Evolutionary conservation across 1,140 invertebrate genomes (phyloP), one percentile per base, ranked within the genome.

Genomic region (Panagrolaimus sp.): DNA sequence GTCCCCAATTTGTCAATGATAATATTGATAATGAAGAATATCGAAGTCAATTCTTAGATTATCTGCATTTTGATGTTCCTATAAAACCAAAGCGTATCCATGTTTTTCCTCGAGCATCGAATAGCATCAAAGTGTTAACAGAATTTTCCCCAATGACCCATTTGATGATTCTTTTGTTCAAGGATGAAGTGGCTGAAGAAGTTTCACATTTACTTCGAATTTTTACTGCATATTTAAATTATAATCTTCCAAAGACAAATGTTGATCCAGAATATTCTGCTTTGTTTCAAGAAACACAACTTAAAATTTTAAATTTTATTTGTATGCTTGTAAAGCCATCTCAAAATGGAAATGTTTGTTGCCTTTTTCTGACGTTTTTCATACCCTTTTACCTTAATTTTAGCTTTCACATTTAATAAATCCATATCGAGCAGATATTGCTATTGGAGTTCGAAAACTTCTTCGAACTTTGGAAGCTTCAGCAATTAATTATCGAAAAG

Each of bases 401-500:
- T 21, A 58, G 52, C 17, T 21, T 58, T 5, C 15, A 21, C 15
- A 21, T 21, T 26, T 58, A 10, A 28, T 58, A 0, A 24, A 12
- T 28, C 52, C 21, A 14, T 58, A 4, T 28, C 21, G 10, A 28
- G 4, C 14, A 2, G 10, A 58, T 21, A 14, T 58, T 26, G 52
- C 28, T 12, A 24, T 8, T 21, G 21, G 21, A 58, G 28, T 21
- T 21, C 8, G 52, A 17, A 14, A n/a, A 3, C 14, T 58, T 21
- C 52, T 58, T 26, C 52, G 52, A 14, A 58, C 21, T 21, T 58
- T 58, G n/a, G 28, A 28, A 21, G 21, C 52, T 14, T 58, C 28
- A 28, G 21, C 52, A 2, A 58, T 58, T 21, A 58, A 58, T 58
- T 21, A 58, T 14, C 52, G 52, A 58, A 58, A 58, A 28, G 52